Percentiles rank a stretch among this genome's conserved stretches.
These are phyloP conservation scores for Trematomus bernacchii DNA, from an alignment of 2,797 vertebrate genomes.

Conservation along the genomic window DNA sequence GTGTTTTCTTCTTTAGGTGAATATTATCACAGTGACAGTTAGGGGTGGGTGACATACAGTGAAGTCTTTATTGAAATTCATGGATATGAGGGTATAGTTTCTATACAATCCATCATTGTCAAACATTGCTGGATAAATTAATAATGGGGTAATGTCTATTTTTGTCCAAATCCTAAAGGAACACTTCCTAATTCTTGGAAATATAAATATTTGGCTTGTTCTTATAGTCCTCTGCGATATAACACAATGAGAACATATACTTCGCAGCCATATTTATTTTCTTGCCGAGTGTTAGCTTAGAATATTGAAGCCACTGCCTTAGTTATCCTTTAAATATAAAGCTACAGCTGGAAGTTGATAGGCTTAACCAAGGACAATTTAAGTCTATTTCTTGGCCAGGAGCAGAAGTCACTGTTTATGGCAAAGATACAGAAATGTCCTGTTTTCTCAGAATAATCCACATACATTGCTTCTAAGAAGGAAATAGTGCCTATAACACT, in stretches of 20 bases:
- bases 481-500: background rate
- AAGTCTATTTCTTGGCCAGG: background rate
- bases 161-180: background rate
- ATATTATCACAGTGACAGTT: conserved; percentile 5
- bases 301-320: background rate
- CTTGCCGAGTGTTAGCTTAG: background rate
- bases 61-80: background rate
- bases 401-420: background rate
- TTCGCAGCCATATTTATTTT: background rate
- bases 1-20: conserved; percentile 6
- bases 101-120: background rate
- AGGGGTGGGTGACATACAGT: background rate
- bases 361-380: background rate
- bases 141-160: background rate
- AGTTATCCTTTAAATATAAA: background rate
- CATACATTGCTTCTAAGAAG: background rate
- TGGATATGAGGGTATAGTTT: background rate
- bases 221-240: too few relatives aligned
- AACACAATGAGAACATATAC: background rate
- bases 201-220: too few relatives aligned
- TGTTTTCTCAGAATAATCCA: background rate
- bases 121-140: background rate
- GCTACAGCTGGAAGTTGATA: background rate
- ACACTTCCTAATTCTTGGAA: background rate
- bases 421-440: background rate